phyloP scores from a whole-genome alignment of 2,888 invertebrate genomes.

The Leptothorax acervorum region DNA sequence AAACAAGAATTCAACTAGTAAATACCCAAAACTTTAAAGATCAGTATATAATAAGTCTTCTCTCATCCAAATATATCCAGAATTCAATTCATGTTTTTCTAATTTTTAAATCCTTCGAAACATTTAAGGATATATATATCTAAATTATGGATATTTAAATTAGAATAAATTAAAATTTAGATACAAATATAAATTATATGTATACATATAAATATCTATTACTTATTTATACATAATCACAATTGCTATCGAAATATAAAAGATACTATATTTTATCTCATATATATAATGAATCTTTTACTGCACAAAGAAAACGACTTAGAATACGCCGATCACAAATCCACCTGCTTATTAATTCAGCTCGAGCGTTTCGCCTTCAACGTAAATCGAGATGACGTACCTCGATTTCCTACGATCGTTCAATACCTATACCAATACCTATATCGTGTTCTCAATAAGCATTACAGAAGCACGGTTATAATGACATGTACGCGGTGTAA shows the following conservation, averaged over 20 bases:
- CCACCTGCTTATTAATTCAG: conserved; percentile 48
- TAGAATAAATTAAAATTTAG: background rate
- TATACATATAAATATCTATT: background rate
- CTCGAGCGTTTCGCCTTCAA: conserved; percentile 19
- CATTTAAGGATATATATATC: background rate
- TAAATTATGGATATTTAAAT: background rate
- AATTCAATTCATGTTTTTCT: background rate
- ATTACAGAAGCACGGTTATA: background rate
- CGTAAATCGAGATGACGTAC: conserved; percentile 24
- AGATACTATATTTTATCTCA: background rate
- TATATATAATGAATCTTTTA: conserved; percentile 18
- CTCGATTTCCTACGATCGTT: conserved; percentile 41
- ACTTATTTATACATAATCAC: background rate
- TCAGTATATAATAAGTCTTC: background rate
- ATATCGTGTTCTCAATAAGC: background rate
- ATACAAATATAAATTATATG: background rate
- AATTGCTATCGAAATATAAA: background rate
- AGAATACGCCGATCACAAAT: conserved; percentile 12
- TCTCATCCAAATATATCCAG: background rate
- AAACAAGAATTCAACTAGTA: background rate
- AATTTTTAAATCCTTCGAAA: background rate
- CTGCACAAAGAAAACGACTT: background rate
- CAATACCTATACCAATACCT: background rate
- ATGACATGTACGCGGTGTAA: background rate
- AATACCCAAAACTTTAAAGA: background rate